These are phyloP conservation scores for Iphiclides podalirius DNA, from an alignment of 2,888 invertebrate genomes.

Conservation along the genomic window DNA sequence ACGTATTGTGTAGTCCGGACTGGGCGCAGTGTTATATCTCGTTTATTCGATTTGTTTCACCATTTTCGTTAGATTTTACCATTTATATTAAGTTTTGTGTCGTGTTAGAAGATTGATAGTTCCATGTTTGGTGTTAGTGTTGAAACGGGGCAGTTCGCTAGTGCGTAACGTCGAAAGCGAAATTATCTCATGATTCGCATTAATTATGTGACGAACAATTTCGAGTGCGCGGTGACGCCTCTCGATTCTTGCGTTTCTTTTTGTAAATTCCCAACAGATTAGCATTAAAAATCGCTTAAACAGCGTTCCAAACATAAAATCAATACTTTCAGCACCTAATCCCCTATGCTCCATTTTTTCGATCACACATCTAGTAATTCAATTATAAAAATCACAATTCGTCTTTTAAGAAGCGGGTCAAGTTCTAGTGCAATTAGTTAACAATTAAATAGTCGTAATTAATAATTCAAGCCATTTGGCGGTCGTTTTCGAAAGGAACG, in stretches of 20 bases:
- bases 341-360: not conserved
- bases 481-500: slow-evolving; percentile 58
- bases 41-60: slow-evolving; percentile 9
- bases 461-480: slow-evolving; percentile 45
- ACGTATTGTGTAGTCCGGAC: slow-evolving; percentile 60
- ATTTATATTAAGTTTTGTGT: slow-evolving; percentile 1
- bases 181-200: slow-evolving; percentile 65
- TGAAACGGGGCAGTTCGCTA: slow-evolving; percentile 36
- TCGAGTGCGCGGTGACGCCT: slow-evolving; percentile 69
- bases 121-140: slow-evolving; percentile 29
- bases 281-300: slow-evolving; percentile 34
- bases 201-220: slow-evolving; percentile 76
- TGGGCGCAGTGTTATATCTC: slow-evolving; percentile 44
- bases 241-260: slow-evolving; percentile 2
- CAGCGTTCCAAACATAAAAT: slow-evolving; percentile 58
- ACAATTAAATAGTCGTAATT: slow-evolving; percentile 37
- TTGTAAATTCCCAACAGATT: not conserved
- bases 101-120: not conserved
- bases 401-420: slow-evolving; percentile 4
- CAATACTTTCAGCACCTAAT: slow-evolving; percentile 42
- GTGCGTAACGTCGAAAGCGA: slow-evolving; percentile 51
- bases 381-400: not conserved
- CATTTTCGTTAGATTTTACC: slow-evolving; percentile 21
- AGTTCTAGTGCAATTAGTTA: slow-evolving; percentile 28
- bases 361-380: not conserved